These are phyloP conservation scores for Falco columbarius DNA, from an alignment of 2,797 vertebrate species.

Conservation along the genomic window DNA sequence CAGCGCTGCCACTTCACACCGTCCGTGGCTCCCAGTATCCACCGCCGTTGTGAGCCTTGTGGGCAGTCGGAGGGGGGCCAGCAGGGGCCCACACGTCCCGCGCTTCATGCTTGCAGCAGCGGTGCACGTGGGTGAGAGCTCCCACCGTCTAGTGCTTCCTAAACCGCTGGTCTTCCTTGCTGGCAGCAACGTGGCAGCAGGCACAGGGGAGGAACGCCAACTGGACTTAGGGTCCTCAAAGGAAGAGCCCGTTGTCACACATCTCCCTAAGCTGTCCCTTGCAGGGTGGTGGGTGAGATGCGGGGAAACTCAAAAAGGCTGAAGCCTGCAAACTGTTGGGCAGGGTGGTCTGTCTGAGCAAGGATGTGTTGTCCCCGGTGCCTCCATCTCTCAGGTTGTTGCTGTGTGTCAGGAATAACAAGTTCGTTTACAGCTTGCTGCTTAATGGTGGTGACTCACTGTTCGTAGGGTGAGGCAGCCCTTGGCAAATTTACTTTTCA, in stretches of 20 bases:
- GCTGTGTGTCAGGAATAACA: neutral
- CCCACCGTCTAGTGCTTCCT: accelerated
- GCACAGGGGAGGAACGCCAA: neutral
- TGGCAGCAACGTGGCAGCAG: accelerated
- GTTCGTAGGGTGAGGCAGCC: neutral
- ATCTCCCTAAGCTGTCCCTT: neutral
- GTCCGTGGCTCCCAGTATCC: neutral
- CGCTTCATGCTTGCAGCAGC: neutral
- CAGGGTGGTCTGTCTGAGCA: neutral
- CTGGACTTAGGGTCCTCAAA: too few relatives aligned
- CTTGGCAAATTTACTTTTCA: neutral
- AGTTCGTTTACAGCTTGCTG: too few relatives aligned
- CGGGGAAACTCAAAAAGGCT: neutral
- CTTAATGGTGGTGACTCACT: accelerated
- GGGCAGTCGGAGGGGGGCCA: neutral
- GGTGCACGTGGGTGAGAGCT: neutral
- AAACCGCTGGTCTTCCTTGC: accelerated
- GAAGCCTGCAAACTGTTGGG: neutral
- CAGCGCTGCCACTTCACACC: slow-evolving; percentile 53
- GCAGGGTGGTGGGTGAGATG: neutral
- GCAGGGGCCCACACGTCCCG: accelerated
- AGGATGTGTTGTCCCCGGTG: neutral
- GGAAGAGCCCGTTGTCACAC: accelerated
- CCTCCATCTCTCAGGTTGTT: neutral
- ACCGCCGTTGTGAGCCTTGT: neutral